Conservation (phyloP, 2,797 vertebrate species). For the Pyrocephalus nanus region DNA sequence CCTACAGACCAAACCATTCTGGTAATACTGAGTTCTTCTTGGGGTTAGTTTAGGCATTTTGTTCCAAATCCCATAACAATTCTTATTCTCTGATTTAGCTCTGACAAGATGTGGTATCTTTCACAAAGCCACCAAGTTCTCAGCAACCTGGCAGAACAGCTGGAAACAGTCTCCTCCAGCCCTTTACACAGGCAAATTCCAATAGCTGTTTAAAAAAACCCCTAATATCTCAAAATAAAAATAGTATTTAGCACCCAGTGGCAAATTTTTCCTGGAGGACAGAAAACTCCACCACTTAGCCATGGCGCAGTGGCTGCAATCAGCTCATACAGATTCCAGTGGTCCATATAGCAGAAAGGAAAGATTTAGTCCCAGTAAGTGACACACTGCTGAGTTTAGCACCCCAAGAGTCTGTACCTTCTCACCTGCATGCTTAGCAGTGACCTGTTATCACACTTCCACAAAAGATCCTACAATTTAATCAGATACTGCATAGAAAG, state of each 20-base stretch:
- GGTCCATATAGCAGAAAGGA: slow-evolving; percentile 14
- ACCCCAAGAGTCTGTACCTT: neutral
- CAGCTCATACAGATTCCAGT: slow-evolving; percentile 23
- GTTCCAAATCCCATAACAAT: neutral
- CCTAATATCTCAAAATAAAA: neutral
- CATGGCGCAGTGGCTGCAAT: neutral
- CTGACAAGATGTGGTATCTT: neutral
- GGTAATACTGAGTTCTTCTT: neutral
- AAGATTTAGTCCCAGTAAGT: neutral
- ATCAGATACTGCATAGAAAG: neutral
- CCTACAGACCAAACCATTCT: neutral
- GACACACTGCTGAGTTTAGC: slow-evolving; percentile 5
- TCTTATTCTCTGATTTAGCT: neutral
- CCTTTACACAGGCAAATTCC: neutral
- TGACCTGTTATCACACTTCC: neutral
- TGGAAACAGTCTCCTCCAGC: neutral
- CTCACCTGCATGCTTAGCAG: neutral
- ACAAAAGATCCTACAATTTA: slow-evolving; percentile 1
- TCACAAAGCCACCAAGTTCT: neutral
- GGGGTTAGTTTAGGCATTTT: neutral
- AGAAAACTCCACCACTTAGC: slow-evolving; percentile 15
- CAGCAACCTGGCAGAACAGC: neutral
- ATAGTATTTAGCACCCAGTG: neutral
- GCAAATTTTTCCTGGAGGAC: neutral
- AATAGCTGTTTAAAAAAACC: neutral